Evolutionary conservation across 2,888 invertebrate genomes (phyloP).

Genomic region (Pseudococcus longispinus): DNA sequence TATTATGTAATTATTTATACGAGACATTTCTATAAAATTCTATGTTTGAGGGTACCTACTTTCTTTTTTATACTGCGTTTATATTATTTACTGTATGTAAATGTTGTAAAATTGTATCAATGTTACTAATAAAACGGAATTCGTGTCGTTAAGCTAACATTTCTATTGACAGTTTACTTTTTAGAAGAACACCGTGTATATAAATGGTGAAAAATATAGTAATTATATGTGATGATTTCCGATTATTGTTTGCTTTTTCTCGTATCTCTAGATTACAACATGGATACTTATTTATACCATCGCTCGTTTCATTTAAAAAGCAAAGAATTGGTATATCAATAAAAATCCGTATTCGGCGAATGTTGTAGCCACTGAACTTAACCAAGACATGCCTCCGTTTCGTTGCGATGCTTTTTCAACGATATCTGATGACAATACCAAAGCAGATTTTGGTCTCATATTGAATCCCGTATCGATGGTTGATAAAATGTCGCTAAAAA

Average conservation of each 20-base stretch:
- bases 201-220: conserved; percentile 48
- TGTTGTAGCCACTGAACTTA: not conserved
- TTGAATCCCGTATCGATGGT: conserved; percentile 9
- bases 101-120: conserved; percentile 47
- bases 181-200: conserved; percentile 49
- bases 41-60: conserved; percentile 49
- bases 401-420: not conserved
- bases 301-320: not conserved
- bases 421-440: conserved; percentile 48
- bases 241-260: not conserved
- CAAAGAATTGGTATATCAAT: not conserved
- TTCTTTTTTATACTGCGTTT: conserved; percentile 53
- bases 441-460: conserved; percentile 55
- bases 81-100: conserved; percentile 46
- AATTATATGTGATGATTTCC: conserved; percentile 3
- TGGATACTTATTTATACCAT: not conserved
- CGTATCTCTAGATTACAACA: not conserved
- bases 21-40: conserved; percentile 42
- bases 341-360: not conserved
- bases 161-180: conserved; percentile 48
- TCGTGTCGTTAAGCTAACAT: conserved; percentile 46
- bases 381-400: not conserved
- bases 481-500: conserved; percentile 47
- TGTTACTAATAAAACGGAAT: conserved; percentile 34
- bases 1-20: conserved; percentile 44